Base-by-base conservation (phyloP, 1,140 invertebrate genomes). In the Eriocheir sinensis region DNA sequence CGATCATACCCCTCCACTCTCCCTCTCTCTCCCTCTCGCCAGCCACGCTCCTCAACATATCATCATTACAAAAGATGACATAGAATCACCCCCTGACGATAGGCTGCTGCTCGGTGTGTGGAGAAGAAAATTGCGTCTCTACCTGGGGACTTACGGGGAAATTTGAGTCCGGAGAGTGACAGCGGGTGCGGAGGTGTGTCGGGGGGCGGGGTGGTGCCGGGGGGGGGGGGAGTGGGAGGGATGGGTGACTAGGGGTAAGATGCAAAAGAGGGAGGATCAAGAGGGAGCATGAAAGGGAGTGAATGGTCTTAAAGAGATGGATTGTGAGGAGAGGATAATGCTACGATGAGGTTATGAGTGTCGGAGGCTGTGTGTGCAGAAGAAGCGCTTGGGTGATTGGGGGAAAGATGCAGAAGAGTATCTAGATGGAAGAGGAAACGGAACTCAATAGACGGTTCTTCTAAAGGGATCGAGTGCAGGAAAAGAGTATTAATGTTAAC, bases 61-160 rank as follows among this genome's bases (percentile, higher is more conserved):
- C 60, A 72, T 72, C 60, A 72, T 72, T 72, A 72, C 60, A 72
- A 72, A 72, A 72, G 60, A 72, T 72, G 60, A 72, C 60, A 72
- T 72, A 72, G 21, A 72, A 72, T 72, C 60, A 72, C 60, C 2
- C 60, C 1, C 21, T 72, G 60, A 72, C 60, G 60, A 72, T 72
- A 72, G 60, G 60, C 60, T n/a, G 60, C 60, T 21, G 27, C 27
- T 72, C 60, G 21, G 60, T 72, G 60, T n/a, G 27, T 8, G 21
- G 9, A 2, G 60, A n/a, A n/a, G 60, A 72, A 21, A 72, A 72
- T 72, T 72, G n/a, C 60, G 60, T n/a, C 12, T 2, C 21, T 21
- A 21, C n/a, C 60, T n/a, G 60, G 36, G 34, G 83, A 85, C 38
- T 30, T 85, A 41, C 34, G 12, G 83, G 83, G 83, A 85, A 72